These are phyloP conservation scores for Aplocera efformata DNA, from an alignment of 2,888 invertebrate genomes.

Conservation along the genomic window DNA sequence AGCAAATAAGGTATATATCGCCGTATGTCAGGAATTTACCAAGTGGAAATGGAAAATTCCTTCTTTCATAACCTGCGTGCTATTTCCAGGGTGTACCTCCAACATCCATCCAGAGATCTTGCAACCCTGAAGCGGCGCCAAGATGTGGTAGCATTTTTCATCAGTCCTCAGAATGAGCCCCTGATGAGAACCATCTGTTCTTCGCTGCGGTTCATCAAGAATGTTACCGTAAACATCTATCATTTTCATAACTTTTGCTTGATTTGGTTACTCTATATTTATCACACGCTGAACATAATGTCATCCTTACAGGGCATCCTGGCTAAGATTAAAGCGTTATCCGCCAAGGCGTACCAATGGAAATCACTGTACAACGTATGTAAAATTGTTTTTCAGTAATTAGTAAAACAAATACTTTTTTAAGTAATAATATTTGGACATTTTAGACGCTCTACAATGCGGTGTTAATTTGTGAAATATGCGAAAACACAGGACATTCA, in stretches of 20 bases:
- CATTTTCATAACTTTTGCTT: too few relatives aligned
- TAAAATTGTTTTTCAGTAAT: neutral
- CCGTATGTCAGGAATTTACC: too few relatives aligned
- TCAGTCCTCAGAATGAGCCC: conserved; percentile 81
- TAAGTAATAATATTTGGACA: too few relatives aligned
- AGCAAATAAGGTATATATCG: too few relatives aligned
- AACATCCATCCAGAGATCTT: conserved; percentile 85
- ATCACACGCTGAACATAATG: too few relatives aligned
- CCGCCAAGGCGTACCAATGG: conserved; percentile 84
- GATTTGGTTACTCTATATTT: too few relatives aligned
- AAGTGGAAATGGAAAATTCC: neutral
- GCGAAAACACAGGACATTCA: conserved; percentile 68
- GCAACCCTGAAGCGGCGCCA: conserved; percentile 82
- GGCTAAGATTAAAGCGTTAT: conserved; percentile 81
- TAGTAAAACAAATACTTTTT: too few relatives aligned
- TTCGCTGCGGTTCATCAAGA: conserved; percentile 81
- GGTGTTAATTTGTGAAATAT: conserved; percentile 84
- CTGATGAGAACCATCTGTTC: conserved; percentile 82
- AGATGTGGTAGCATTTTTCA: conserved; percentile 85
- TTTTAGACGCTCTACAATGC: conserved; percentile 84
- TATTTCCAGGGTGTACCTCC: conserved; percentile 81
- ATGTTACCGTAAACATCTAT: conserved; percentile 77
- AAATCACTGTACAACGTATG: conserved; percentile 84
- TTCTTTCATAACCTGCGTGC: neutral
- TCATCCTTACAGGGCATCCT: conserved; percentile 78